Conservation (phyloP, 2,113 vertebrate species). For the Oostethus manadensis region DNA sequence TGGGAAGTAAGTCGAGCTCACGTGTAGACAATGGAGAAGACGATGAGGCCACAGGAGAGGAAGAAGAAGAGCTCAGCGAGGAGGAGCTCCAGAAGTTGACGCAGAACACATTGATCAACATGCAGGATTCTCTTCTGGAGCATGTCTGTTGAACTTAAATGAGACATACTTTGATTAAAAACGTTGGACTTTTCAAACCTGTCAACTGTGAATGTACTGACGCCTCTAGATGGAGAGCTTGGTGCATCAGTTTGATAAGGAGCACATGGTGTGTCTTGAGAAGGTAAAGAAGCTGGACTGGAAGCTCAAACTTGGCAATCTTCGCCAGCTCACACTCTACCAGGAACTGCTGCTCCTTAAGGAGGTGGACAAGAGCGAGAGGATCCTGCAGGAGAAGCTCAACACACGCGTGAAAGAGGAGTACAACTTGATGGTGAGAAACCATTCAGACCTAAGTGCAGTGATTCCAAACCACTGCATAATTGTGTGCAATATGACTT, state of each 20-base stretch:
- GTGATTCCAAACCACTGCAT: too few species aligned
- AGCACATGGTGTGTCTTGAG: conserved; percentile 77
- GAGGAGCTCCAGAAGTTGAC: conserved; percentile 62
- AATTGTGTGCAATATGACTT: neutral
- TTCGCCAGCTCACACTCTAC: conserved; percentile 76
- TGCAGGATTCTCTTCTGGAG: conserved; percentile 76
- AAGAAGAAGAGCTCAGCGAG: conserved; percentile 43
- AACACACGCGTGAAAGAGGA: conserved; percentile 63
- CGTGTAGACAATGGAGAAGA: conserved; percentile 10
- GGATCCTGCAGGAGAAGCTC: conserved; percentile 73
- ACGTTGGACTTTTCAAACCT: too few species aligned
- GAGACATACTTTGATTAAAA: too few species aligned
- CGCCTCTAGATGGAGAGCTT: conserved; percentile 73
- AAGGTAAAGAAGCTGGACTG: conserved; percentile 76
- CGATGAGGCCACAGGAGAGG: neutral
- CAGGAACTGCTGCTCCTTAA: conserved; percentile 85
- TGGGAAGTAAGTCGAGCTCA: neutral
- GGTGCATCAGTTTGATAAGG: conserved; percentile 76
- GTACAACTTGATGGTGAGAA: conserved; percentile 46
- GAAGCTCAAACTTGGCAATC: conserved; percentile 79
- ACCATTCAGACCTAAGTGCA: neutral
- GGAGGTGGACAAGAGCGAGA: conserved; percentile 80
- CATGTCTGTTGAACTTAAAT: conserved; percentile 67
- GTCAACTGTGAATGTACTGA: neutral
- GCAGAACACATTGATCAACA: conserved; percentile 72